These are phyloP conservation scores for Notarius lentiginosus DNA, from an alignment of 2,113 vertebrate genomes.

Conservation along the genomic window DNA sequence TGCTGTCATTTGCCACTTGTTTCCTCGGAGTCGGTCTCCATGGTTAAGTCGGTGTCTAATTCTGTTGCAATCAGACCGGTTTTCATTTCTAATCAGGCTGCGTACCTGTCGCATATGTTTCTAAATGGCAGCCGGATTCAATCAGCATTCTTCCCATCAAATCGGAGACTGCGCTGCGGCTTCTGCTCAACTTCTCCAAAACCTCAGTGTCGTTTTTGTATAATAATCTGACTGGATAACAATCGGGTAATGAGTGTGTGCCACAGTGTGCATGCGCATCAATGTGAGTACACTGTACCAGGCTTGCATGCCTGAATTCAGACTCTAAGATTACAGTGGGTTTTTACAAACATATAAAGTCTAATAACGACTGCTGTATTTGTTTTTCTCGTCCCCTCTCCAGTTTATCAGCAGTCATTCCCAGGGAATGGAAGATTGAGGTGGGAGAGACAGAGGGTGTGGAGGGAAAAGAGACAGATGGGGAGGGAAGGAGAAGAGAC, in stretches of 20 bases:
- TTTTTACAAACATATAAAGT: conserved; percentile 9
- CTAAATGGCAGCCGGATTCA: conserved; percentile 26
- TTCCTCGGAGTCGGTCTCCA: neutral
- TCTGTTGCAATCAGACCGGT: conserved; percentile 40
- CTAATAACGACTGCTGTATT: conserved; percentile 16
- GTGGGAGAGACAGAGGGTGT: too few relatives aligned
- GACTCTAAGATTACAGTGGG: neutral
- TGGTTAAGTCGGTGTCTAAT: conserved; percentile 21
- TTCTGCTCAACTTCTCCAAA: conserved; percentile 9
- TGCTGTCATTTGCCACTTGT: conserved; percentile 10
- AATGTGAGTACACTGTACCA: neutral
- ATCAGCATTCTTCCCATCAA: conserved; percentile 39
- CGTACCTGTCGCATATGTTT: conserved; percentile 6
- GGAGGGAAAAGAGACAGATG: too few relatives aligned
- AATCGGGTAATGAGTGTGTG: conserved; percentile 36
- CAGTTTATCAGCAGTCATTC: neutral
- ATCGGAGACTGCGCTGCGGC: conserved; percentile 1
- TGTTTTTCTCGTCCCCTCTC: neutral
- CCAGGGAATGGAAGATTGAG: neutral
- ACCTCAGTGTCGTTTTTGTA: conserved; percentile 15
- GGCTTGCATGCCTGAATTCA: neutral
- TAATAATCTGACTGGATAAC: conserved; percentile 50
- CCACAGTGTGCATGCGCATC: neutral
- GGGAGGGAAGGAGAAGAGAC: too few relatives aligned
- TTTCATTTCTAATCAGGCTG: conserved; percentile 46